Base-by-base conservation (phyloP, 1,140 invertebrate genomes). In the Teleopsis dalmanni region DNA sequence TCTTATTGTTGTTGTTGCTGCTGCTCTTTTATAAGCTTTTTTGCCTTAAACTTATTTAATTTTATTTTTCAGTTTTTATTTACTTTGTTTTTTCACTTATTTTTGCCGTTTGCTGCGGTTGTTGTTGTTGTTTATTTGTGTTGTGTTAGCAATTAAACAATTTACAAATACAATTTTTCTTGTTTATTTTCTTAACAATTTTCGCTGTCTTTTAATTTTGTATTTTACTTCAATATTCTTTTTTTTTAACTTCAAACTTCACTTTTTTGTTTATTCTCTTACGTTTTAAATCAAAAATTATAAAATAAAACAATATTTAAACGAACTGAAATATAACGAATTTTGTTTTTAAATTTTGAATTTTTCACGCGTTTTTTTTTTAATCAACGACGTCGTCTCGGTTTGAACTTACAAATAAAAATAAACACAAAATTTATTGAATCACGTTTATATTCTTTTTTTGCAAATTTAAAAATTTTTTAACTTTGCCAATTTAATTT, bases 341-440 rank as follows among this genome's bases (percentile, higher is more conserved):
- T 43, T 14, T 31, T 31, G 16, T 19, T 19, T 25, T 27, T 19
- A 29, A 46, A 36, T 31, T 46, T 46, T 29, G 29, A 46, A 46
- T 46, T 46, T 46, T 46, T 31, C n/a, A 31, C 29, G 44, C 33
- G 25, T 46, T 35, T 36, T 35, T n/a, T 35, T 18, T 37, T 46
- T 22, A 19, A 22, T 46, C 13, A 35, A 35, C 44, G 41, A 25
- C n/a, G n/a, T 16, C 41, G 41, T 27, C 11, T 10, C 25, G 21
- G 25, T 42, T 29, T 11, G 19, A n/a, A 27, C 41, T 10, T 25
- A 21, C 27, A 43, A 14, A 16, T 6, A 43, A 37, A 31, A 43
- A 25, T 5, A 16, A 43, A 43, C 41, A 29, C 16, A 43, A 43
- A 43, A 43, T 4, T 43, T 43, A 29, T 21, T 31, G 25, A n/a